A percentile compares a stretch with the other conserved stretches of the same genome.
Conservation (phyloP, 2,797 vertebrate genomes). For the Erithacus rubecula region DNA sequence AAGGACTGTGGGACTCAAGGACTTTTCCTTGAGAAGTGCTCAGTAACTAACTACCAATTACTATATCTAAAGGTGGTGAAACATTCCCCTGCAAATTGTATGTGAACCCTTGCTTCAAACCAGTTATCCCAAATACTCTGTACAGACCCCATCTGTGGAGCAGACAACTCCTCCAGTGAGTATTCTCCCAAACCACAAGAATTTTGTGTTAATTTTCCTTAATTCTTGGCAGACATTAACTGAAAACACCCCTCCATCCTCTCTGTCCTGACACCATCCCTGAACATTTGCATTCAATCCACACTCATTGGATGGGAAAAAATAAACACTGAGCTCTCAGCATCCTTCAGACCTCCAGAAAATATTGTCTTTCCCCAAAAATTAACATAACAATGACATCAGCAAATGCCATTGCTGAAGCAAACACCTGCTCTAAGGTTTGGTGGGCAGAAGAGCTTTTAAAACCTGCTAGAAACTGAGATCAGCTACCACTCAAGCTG, state of each 20-base stretch:
- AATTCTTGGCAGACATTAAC: slow-evolving; percentile 6
- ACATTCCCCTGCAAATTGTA: neutral
- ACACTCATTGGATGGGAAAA: neutral
- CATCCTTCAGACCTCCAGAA: neutral
- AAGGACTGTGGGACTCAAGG: neutral
- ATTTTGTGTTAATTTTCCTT: neutral
- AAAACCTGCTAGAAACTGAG: neutral
- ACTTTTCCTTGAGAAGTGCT: neutral
- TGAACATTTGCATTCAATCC: neutral
- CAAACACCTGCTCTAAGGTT: neutral
- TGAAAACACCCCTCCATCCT: neutral
- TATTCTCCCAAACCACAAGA: slow-evolving; percentile 1
- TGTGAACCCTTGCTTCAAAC: neutral
- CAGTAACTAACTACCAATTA: neutral
- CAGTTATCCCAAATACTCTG: neutral
- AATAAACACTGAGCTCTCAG: neutral
- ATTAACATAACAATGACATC: neutral
- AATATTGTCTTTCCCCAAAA: neutral
- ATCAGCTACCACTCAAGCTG: neutral
- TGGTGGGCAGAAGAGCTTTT: neutral
- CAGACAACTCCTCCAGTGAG: neutral
- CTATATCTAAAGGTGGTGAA: neutral
- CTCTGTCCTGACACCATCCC: neutral
- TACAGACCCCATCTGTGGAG: neutral
- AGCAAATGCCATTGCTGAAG: neutral